A percentile compares a stretch with the other conserved stretches of the same genome.
Conservation (phyloP, 2,888 invertebrate species). For the Oligia latruncula region DNA sequence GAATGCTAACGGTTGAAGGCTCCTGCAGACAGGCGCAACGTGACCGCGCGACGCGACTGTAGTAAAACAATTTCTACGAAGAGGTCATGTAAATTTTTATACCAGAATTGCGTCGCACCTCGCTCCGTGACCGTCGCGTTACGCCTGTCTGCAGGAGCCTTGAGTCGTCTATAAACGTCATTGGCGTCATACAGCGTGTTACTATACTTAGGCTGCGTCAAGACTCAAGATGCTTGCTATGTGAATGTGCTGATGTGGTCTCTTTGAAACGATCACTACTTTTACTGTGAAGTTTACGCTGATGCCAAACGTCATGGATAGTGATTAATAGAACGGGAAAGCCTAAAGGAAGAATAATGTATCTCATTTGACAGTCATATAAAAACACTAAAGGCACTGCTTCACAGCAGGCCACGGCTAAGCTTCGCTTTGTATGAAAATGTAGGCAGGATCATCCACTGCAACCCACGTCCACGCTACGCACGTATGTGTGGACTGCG, state of each 20-base stretch:
- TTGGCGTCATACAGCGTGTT: not conserved
- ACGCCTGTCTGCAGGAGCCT: no score
- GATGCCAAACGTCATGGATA: not conserved
- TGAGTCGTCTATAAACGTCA: not conserved
- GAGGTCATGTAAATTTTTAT: not conserved
- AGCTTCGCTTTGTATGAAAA: not conserved
- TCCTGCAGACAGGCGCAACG: not conserved
- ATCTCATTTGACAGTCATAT: not conserved
- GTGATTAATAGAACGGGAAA: not conserved
- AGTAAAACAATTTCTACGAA: not conserved
- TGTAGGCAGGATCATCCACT: not conserved
- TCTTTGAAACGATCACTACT: not conserved
- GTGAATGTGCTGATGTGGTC: not conserved
- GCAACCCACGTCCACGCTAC: no score
- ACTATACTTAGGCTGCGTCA: not conserved
- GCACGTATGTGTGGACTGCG: not conserved
- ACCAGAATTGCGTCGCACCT: no score
- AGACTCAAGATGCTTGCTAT: not conserved
- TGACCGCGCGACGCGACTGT: not conserved
- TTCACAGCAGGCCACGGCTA: not conserved
- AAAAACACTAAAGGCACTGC: not conserved
- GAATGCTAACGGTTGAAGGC: slow-evolving; percentile 6
- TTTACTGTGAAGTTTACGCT: not conserved
- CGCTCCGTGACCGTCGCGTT: no score
- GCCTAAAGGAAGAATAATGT: not conserved